Conservation (phyloP, 2,113 vertebrate species). For the human region GRCh38 chr7:31890001-31890500, state of each 20-base stretch:
- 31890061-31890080: neutral
- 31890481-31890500: neutral
- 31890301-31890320: slow-evolving; percentile 52
- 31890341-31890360: slow-evolving; percentile 58
- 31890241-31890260: slow-evolving; percentile 53
- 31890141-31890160: neutral
- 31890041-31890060: neutral
- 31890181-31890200: neutral
- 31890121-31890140: neutral
- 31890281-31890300: slow-evolving; percentile 47
- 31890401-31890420: slow-evolving; percentile 38
- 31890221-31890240: neutral
- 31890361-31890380: slow-evolving; percentile 66
- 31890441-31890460: neutral
- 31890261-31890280: slow-evolving; percentile 63
- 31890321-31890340: slow-evolving; percentile 70
- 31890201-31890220: neutral
- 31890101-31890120: neutral
- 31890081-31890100: neutral
- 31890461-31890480: neutral
- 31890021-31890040: slow-evolving; percentile 10
- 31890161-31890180: neutral
- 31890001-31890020: neutral
- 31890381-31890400: slow-evolving; percentile 59
- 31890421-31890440: neutral